Evolutionary conservation across 35 echinoderm and acorn worm genomes (phyloP).

Genomic region (Chiridota heheva): DNA sequence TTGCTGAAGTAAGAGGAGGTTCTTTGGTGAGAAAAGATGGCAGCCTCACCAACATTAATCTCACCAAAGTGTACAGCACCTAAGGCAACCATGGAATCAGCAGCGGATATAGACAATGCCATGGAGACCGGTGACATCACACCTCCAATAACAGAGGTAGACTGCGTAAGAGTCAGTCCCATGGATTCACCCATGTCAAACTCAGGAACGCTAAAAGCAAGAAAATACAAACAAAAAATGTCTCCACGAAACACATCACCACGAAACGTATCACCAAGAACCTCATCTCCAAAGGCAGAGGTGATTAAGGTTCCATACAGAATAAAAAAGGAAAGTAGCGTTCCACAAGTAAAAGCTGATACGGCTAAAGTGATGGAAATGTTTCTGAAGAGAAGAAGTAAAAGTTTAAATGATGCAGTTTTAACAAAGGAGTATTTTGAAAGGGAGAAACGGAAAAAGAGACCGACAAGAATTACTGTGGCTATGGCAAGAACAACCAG

Average conservation of each 20-base stretch:
- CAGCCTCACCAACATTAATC: background rate
- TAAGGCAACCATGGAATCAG: constrained; percentile 34
- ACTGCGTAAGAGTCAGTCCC: constrained; percentile 21
- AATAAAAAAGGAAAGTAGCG: constrained; percentile 57
- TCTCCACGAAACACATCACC: constrained; percentile 10
- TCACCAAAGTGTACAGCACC: background rate
- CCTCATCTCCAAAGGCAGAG: constrained; percentile 24
- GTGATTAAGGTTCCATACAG: constrained; percentile 39
- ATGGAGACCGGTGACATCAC: background rate
- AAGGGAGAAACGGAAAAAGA: constrained; percentile 57
- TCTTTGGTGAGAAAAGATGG: too few relatives aligned
- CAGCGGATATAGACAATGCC: constrained; percentile 15
- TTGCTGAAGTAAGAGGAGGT: too few relatives aligned
- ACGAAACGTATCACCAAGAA: background rate
- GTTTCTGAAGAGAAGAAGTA: constrained; percentile 78
- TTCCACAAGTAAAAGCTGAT: constrained; percentile 71
- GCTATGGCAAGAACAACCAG: background rate
- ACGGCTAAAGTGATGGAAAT: constrained; percentile 85
- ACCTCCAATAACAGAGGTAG: constrained; percentile 24
- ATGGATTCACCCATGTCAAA: constrained; percentile 57
- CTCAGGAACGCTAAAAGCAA: constrained; percentile 75
- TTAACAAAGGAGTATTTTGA: constrained; percentile 80
- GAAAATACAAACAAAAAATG: constrained; percentile 17
- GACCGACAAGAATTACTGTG: constrained; percentile 68
- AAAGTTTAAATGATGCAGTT: constrained; percentile 81